A percentile compares a stretch with the other conserved stretches of the same genome.
Evolutionary conservation across 2,113 vertebrate genomes (phyloP).

Genomic region (Polyodon spathula): DNA sequence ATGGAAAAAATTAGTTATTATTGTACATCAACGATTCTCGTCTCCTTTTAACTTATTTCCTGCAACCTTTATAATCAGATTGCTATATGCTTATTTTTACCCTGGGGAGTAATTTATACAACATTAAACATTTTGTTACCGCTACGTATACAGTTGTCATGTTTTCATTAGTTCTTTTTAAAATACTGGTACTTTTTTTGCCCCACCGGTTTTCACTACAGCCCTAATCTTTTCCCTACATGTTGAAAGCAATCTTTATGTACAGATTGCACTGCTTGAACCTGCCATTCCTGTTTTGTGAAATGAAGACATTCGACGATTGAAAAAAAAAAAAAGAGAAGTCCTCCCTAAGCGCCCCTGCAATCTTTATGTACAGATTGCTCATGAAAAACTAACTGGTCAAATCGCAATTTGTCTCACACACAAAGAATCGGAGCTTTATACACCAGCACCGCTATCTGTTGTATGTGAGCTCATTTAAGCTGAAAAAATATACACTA

Average conservation of each 20-base stretch:
- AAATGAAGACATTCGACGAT: conserved; percentile 19
- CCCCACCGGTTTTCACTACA: no score
- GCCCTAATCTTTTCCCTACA: conserved; percentile 11
- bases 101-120: no score
- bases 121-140: no score
- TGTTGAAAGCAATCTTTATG: conserved; percentile 65
- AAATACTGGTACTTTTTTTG: no score
- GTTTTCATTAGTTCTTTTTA: no score
- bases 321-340: conserved; percentile 32
- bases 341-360: conserved; percentile 38
- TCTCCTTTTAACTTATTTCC: no score
- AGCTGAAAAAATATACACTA: neutral
- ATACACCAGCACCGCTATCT: conserved; percentile 55
- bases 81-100: conserved; percentile 34
- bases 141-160: no score
- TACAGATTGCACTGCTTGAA: conserved; percentile 56
- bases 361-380: conserved; percentile 99
- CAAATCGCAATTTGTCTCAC: conserved; percentile 65
- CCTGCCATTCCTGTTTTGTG: conserved; percentile 53
- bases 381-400: conserved; percentile 57
- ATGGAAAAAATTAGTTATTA: conserved; percentile 16
- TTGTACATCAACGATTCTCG: conserved; percentile 12
- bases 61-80: conserved; percentile 65
- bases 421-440: conserved; percentile 74
- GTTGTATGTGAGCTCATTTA: conserved; percentile 87